Conservation (phyloP, 2,888 invertebrate genomes). For the Acronicta alni region DNA sequence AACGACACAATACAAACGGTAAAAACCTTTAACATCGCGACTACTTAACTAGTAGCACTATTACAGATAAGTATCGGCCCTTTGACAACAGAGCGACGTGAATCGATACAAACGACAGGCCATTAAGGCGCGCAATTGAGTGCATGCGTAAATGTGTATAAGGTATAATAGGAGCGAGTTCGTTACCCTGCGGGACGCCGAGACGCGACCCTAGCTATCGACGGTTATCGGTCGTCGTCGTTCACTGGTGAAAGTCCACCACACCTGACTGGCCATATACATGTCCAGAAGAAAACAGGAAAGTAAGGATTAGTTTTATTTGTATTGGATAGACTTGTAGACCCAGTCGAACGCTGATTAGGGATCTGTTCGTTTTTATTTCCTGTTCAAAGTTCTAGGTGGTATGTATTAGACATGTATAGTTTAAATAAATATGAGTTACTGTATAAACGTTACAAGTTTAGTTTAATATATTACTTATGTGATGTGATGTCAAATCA, state of each 20-base stretch:
- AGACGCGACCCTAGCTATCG: constrained; percentile 68
- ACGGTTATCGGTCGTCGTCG: constrained; percentile 75
- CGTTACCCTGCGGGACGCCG: constrained; percentile 73
- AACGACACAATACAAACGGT: constrained; percentile 19
- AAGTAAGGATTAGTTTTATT: constrained; percentile 46
- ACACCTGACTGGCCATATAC: constrained; percentile 59
- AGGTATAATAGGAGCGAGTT: constrained; percentile 69
- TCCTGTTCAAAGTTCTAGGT: constrained; percentile 26
- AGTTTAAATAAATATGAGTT: background rate
- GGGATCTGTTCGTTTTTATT: constrained; percentile 15
- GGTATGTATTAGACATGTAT: constrained; percentile 6
- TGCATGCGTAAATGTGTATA: constrained; percentile 59
- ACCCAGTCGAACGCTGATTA: constrained; percentile 28
- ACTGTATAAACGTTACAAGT: background rate
- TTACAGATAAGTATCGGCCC: constrained; percentile 55
- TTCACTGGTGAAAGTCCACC: constrained; percentile 66
- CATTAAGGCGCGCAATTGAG: constrained; percentile 63
- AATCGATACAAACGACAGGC: constrained; percentile 66
- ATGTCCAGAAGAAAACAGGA: constrained; percentile 47
- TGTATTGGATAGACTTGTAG: constrained; percentile 23
- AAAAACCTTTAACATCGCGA: constrained; percentile 37
- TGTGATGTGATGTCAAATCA: too few relatives aligned
- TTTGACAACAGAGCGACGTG: constrained; percentile 54
- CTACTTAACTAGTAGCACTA: constrained; percentile 52
- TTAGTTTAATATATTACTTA: background rate